Evolutionary conservation across 2,113 vertebrate genomes (phyloP), one percentile per base, ranked within the genome.

Genomic region (Ramphastos sulfuratus): DNA sequence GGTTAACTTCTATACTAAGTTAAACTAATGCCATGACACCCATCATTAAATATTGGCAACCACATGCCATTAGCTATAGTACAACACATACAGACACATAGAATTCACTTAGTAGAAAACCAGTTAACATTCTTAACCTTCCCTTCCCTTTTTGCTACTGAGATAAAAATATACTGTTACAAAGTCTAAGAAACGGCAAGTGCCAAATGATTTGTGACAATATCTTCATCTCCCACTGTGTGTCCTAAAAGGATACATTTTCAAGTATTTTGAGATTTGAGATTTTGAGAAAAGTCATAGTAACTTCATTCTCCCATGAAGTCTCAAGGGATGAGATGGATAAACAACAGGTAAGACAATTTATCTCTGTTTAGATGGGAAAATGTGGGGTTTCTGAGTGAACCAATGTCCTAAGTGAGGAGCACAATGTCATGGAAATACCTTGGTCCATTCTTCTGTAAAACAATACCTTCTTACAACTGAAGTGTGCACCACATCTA

Each of bases 51-150:
- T 81, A 79, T 2, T 76, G 12, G 42, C 25, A 92, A 78, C 25
- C 50, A 65, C 20, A 65, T 24, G 69, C 28, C 72, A 86, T 37
- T 61, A 60, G n/a, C 73, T 55, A 14, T 81, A 59, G n/a, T 83
- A 54, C 66, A 84, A 11, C 35, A 69, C 70, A 69, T 58, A 27
- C 27, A 67, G 19, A 79, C 58, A 82, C 20, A 50, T 4, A 20
- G 7, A 60, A 78, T 55, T 85, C 5, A 71, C 73, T 82, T 69
- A 85, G 65, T 63, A 92, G 82, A 96, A 97, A 92, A 82, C 3
- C 9, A 46, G 66, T 37, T 48, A 25, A 27, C 24, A 5, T 67
- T 82, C 64, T 82, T 46, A 63, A 9, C 12, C 74, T 89, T 86
- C 91, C 63, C 44, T 76, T 66, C 94, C 52, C 17, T 67, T 89